These are phyloP conservation scores for Octodon degus DNA, from an alignment of 2,113 vertebrate species.

Conservation along the genomic window DNA sequence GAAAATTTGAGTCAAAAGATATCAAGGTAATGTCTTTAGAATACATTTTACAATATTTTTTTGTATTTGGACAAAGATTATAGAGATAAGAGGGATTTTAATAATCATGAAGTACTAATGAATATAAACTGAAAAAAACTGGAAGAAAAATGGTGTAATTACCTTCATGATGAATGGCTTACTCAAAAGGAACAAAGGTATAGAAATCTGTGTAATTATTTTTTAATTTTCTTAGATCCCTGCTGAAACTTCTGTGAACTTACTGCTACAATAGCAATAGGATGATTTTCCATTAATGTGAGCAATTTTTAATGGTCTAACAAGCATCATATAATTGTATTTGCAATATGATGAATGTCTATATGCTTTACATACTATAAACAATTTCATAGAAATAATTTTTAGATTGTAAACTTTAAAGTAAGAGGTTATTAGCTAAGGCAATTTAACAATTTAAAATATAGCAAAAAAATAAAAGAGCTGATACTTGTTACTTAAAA, in stretches of 20 bases:
- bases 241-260: not conserved
- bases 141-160: conserved; percentile 64
- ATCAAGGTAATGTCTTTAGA: not conserved
- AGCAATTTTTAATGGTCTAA: conserved; percentile 43
- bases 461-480: not conserved
- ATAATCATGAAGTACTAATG: conserved; percentile 52
- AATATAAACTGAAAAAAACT: conserved; percentile 42
- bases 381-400: conserved; percentile 25
- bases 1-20: not conserved
- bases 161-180: conserved; percentile 58
- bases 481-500: not conserved
- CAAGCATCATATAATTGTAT: not conserved
- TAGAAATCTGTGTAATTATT: conserved; percentile 54
- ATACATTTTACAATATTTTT: conserved; percentile 31
- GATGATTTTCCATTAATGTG: conserved; percentile 34
- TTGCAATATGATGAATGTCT: not conserved
- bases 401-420: conserved; percentile 56
- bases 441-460: not conserved
- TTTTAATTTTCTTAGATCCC: conserved; percentile 13
- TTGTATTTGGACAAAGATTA: not conserved
- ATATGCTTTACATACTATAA: not conserved
- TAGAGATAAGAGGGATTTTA: conserved; percentile 52
- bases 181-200: conserved; percentile 41
- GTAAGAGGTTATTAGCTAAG: not conserved
- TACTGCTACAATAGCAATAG: conserved; percentile 44